Conservation (phyloP, 2,797 vertebrate genomes). For the Streptopelia turtur region DNA sequence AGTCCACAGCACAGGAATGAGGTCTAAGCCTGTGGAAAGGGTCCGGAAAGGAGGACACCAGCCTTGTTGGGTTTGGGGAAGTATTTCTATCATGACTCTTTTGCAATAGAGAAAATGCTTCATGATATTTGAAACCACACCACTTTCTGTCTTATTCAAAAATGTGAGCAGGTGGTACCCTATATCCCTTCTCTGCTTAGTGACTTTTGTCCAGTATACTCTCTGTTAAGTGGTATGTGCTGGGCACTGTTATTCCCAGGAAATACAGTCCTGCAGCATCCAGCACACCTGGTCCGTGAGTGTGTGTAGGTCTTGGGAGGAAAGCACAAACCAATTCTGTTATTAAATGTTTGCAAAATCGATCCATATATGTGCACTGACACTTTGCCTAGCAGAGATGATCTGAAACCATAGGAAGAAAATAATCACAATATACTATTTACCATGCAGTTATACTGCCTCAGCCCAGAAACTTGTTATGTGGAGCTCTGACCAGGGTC, state of each 20-base stretch:
- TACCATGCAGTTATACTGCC: not conserved
- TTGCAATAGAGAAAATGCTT: not conserved
- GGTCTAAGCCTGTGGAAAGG: not conserved
- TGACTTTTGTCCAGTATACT: not conserved
- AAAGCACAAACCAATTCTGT: slow-evolving; percentile 3
- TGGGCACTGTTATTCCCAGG: not conserved
- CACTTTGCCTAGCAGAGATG: not conserved
- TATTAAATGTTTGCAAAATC: slow-evolving; percentile 32
- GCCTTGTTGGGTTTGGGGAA: not conserved
- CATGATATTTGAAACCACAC: not conserved
- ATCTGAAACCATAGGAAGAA: slow-evolving; percentile 3
- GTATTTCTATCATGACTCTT: not conserved
- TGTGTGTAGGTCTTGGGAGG: not conserved
- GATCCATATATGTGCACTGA: slow-evolving; percentile 10
- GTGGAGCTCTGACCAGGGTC: slow-evolving; percentile 3
- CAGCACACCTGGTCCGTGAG: not conserved
- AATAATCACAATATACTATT: slow-evolving; percentile 18
- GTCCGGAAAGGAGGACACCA: not conserved
- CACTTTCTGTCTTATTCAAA: not conserved
- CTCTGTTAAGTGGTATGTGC: not conserved
- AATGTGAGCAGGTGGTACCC: not conserved
- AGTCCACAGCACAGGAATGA: not conserved
- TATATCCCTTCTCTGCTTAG: not conserved
- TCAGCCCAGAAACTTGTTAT: slow-evolving; percentile 12
- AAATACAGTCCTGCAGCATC: not conserved